Evolutionary conservation across 2,113 vertebrate genomes (phyloP).

Genomic region (Baryphthengus martii): DNA sequence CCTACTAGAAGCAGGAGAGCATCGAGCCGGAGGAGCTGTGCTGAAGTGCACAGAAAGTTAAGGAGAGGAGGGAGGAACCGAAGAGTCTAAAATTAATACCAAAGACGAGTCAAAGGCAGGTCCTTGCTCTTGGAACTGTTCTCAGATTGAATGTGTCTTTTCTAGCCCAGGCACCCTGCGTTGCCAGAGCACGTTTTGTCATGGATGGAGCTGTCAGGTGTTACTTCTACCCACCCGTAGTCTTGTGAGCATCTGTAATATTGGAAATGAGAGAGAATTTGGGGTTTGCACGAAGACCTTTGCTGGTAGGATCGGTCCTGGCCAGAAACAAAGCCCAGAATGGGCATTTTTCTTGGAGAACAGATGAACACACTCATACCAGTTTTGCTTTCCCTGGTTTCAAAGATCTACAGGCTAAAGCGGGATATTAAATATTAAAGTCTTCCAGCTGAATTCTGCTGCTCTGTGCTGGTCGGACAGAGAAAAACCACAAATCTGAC

Average conservation of each 20-base stretch:
- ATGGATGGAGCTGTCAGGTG: neutral
- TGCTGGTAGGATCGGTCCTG: neutral
- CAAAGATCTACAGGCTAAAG: neutral
- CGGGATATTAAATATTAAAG: neutral
- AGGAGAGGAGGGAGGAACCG: slow-evolving; percentile 10
- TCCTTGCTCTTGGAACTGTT: slow-evolving; percentile 12
- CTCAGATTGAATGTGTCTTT: neutral
- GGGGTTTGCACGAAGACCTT: neutral
- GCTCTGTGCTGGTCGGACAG: neutral
- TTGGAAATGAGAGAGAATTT: neutral
- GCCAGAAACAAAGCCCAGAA: neutral
- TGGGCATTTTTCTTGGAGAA: neutral
- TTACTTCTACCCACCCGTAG: neutral
- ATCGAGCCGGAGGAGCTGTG: neutral
- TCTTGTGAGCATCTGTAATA: neutral
- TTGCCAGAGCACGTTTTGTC: neutral
- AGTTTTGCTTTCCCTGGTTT: neutral
- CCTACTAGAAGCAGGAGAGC: slow-evolving; percentile 9
- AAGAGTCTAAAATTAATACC: slow-evolving; percentile 47
- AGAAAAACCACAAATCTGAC: neutral
- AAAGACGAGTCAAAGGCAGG: neutral
- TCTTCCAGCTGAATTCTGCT: neutral
- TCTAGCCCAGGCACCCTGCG: neutral
- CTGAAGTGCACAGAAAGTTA: slow-evolving; percentile 17
- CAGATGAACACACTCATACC: neutral